A percentile compares a stretch with the other conserved stretches of the same genome.
These are phyloP conservation scores for Acrocephalus scirpaceus DNA, from an alignment of 2,797 vertebrate species.

Conservation along the genomic window DNA sequence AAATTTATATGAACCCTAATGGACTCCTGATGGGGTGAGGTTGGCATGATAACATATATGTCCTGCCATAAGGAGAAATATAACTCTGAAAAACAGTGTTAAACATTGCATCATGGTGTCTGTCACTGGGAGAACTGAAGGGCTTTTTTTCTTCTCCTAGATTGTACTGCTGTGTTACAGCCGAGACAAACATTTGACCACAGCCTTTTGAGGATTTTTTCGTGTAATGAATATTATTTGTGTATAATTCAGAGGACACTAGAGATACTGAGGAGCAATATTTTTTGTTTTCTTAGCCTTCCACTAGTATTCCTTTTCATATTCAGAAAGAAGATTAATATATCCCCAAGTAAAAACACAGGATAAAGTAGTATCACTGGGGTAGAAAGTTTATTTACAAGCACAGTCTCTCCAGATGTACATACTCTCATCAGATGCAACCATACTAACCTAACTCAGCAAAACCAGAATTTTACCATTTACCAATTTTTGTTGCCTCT, in stretches of 20 bases:
- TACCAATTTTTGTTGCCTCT: neutral
- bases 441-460: neutral
- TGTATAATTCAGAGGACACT: neutral
- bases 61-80: neutral
- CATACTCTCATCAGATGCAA: neutral
- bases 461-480: neutral
- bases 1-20: neutral
- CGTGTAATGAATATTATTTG: constrained; percentile 19
- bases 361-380: neutral
- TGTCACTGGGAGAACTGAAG: neutral
- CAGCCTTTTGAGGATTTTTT: constrained; percentile 36
- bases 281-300: neutral
- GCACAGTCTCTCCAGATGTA: neutral
- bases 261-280: neutral
- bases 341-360: neutral
- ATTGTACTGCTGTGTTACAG: neutral
- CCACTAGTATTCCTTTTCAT: neutral
- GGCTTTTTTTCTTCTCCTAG: neutral
- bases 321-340: neutral
- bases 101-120: neutral
- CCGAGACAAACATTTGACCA: neutral
- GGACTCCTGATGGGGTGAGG: neutral
- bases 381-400: neutral
- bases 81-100: neutral
- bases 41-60: neutral